Evolutionary conservation across 2,113 vertebrate genomes (phyloP), one percentile per base, ranked within the genome.

Genomic region (Aspidoscelis tigris): DNA sequence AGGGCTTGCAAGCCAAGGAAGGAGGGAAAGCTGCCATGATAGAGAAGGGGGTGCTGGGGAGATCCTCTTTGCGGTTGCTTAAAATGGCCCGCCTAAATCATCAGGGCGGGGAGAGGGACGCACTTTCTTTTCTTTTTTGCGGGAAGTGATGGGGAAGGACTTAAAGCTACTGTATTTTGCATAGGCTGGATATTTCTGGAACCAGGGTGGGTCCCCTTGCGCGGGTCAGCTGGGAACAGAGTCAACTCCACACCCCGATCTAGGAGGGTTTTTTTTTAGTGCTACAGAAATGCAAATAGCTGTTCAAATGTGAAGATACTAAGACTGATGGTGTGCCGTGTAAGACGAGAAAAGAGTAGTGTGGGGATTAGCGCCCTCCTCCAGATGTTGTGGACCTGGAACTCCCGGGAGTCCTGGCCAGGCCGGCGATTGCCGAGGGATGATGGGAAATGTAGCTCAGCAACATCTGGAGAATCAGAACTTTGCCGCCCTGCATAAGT

Each of bases 31-130:
- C 58, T 26, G 61, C 8, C 14, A 12, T 43, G 24, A 11, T 44
- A 53, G 50, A 69, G 16, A 80, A 26, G 10, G n/a, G 16, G 24
- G 24, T 8, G 33, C 14, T 1, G 44, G 22, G 10, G 41, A 8
- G 18, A 70, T 4, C 9, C 12, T n/a, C 26, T 70, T 70, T n/a
- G 39, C 21, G 21, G 26, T 20, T 65, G 69, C 55, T 65, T 55
- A 78, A 87, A 44, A 78, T 83, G 75, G 80, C 85, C 81, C 53
- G 80, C 44, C 44, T 65, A 55, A 76, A 86, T 70, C 64, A 33
- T 6, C 41, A 22, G 80, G 39, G 9, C 8, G 75, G 80, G 75
- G 43, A 44, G 47, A 72, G 55, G 55, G 50, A 68, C 79, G 41
- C 9, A 6, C 8, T 21, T n/a, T 9, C 39, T 22, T 20, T 69